phyloP scores from a whole-genome alignment of 2,113 vertebrate species.

The Panthera leo region DNA sequence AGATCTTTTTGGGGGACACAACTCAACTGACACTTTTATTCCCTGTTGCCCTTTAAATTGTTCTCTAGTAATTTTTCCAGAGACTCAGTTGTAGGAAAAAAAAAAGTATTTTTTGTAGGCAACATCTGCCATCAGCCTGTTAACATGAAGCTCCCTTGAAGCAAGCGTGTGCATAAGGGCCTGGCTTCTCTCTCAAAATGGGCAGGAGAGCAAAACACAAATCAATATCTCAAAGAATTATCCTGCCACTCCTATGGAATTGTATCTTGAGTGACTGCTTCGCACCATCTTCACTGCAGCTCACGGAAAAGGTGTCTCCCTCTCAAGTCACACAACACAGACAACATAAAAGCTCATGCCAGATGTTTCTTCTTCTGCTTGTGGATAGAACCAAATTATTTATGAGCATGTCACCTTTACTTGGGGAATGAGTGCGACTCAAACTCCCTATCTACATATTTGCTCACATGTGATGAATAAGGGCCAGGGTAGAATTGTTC shows the following conservation, averaged over 20 bases:
- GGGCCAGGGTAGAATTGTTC: slow-evolving; percentile 23
- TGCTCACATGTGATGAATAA: slow-evolving; percentile 52
- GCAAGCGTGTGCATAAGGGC: neutral
- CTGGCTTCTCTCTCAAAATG: neutral
- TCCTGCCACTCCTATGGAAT: neutral
- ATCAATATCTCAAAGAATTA: neutral
- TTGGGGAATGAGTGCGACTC: slow-evolving; percentile 36
- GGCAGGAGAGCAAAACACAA: neutral
- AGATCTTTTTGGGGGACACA: neutral
- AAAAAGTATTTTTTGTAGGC: neutral
- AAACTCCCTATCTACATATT: slow-evolving; percentile 44
- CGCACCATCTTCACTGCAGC: neutral
- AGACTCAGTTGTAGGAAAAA: slow-evolving; percentile 7
- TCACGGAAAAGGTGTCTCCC: neutral
- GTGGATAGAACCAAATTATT: slow-evolving; percentile 70
- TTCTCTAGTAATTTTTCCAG: neutral
- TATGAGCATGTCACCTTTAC: slow-evolving; percentile 63
- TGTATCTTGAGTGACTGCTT: neutral
- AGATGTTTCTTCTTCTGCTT: slow-evolving; percentile 60
- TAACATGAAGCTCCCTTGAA: neutral
- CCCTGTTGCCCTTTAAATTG: slow-evolving; percentile 15
- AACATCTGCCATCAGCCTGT: neutral
- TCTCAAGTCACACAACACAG: slow-evolving; percentile 38
- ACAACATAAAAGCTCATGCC: slow-evolving; percentile 61
- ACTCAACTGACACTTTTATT: slow-evolving; percentile 10